Percentiles rank a stretch among this genome's conserved stretches.
These are phyloP conservation scores for Megalopta genalis DNA, from an alignment of 1,140 invertebrate genomes.

Conservation along the genomic window DNA sequence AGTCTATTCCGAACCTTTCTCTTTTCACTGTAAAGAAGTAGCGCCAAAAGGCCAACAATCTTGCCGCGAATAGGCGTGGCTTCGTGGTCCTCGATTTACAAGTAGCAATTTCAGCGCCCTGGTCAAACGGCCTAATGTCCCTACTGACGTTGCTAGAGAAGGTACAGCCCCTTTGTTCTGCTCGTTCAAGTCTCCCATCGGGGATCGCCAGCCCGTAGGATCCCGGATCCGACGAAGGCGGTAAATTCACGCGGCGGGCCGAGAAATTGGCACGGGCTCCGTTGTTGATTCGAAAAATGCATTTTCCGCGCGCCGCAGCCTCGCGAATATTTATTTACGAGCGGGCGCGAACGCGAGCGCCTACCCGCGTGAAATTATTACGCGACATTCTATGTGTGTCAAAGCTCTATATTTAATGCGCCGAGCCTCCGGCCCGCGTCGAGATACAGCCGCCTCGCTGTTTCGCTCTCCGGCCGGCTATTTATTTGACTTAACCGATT, in stretches of 20 bases:
- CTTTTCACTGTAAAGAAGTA: too few species aligned
- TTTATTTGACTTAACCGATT: slow-evolving; percentile 42
- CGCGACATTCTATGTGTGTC: slow-evolving; percentile 38
- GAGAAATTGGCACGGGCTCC: not conserved
- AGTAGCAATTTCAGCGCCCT: too few species aligned
- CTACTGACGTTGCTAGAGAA: too few species aligned
- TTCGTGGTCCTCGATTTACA: too few species aligned
- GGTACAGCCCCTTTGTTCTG: too few species aligned
- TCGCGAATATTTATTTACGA: slow-evolving; percentile 24
- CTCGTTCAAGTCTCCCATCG: too few species aligned
- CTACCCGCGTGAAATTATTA: slow-evolving; percentile 2
- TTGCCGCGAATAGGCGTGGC: too few species aligned
- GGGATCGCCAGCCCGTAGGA: too few species aligned
- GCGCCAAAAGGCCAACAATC: too few species aligned
- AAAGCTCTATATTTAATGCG: slow-evolving; percentile 47
- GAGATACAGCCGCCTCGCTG: not conserved
- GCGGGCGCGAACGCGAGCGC: too few species aligned
- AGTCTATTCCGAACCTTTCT: too few species aligned
- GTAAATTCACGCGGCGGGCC: not conserved
- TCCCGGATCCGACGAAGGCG: not conserved
- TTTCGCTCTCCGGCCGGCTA: not conserved
- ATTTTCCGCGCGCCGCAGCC: not conserved
- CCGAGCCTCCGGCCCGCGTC: not conserved
- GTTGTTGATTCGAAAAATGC: not conserved
- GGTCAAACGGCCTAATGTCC: too few species aligned